Conservation (phyloP, 2,797 vertebrate genomes). For the Poecilia picta region DNA sequence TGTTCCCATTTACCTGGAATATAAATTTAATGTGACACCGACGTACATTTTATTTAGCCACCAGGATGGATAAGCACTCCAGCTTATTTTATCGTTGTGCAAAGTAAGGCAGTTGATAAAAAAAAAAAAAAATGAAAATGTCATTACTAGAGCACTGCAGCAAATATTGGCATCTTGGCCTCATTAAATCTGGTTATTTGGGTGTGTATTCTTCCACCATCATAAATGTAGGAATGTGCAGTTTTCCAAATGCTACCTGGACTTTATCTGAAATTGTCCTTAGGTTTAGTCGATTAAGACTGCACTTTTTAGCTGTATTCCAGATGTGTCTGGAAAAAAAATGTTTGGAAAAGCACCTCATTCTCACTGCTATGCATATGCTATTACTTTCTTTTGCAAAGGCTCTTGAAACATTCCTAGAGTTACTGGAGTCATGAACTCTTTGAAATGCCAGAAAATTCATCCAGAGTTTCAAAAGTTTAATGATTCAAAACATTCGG, state of each 20-base stretch:
- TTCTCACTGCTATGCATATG: neutral
- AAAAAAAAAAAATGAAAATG: neutral
- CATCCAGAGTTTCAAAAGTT: neutral
- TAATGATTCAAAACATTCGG: neutral
- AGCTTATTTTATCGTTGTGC: neutral
- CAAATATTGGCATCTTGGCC: neutral
- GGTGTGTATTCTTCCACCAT: neutral
- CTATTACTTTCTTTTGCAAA: neutral
- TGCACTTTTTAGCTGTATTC: neutral
- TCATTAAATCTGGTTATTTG: neutral
- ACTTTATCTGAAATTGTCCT: neutral
- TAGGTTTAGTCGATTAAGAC: neutral
- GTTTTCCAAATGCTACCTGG: neutral
- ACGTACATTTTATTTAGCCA: neutral
- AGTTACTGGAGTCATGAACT: neutral
- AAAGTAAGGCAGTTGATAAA: neutral
- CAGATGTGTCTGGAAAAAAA: neutral
- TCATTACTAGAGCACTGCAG: neutral
- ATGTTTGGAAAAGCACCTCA: neutral
- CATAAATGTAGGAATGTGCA: neutral
- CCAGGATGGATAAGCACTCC: neutral
- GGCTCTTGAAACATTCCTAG: too few relatives aligned
- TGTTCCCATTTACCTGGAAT: neutral
- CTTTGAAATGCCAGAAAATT: neutral
- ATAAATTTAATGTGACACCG: neutral